Evolutionary conservation across 2,797 vertebrate species (phyloP).

Genomic region (Delichon dasypus): DNA sequence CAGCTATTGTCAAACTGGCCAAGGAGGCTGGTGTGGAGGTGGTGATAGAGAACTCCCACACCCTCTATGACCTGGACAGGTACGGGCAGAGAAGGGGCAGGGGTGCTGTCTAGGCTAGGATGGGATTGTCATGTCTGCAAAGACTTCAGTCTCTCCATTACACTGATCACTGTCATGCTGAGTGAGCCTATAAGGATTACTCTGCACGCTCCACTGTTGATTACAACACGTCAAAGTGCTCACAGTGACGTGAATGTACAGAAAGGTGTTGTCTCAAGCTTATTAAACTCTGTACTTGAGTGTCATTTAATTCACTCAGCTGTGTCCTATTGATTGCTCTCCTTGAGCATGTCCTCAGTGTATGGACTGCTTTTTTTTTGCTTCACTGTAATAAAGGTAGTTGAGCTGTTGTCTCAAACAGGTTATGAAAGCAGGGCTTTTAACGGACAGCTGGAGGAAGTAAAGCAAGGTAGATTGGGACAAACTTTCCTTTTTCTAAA

Average conservation of each 20-base stretch:
- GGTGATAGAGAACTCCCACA: slow-evolving; percentile 90
- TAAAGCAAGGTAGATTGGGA: slow-evolving; percentile 26
- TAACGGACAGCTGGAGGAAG: slow-evolving; percentile 32
- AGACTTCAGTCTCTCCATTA: neutral
- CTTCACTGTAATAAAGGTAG: neutral
- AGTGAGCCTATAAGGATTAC: slow-evolving; percentile 27
- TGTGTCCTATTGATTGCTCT: slow-evolving; percentile 7
- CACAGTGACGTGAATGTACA: neutral
- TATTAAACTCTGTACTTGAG: neutral
- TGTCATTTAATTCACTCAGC: neutral
- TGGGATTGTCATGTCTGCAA: neutral
- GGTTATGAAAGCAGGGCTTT: slow-evolving; percentile 8
- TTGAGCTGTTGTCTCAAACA: neutral
- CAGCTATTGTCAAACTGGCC: slow-evolving; percentile 93
- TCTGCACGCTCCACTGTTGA: neutral
- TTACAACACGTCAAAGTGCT: slow-evolving; percentile 2
- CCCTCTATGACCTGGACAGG: slow-evolving; percentile 93
- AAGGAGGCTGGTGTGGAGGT: slow-evolving; percentile 94
- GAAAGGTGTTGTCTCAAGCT: slow-evolving; percentile 33
- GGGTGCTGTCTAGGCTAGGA: neutral
- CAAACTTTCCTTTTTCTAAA: neutral
- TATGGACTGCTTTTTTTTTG: neutral
- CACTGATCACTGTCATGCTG: neutral
- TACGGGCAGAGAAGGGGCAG: slow-evolving; percentile 58
- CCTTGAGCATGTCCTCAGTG: neutral